Conservation (phyloP, 2,797 vertebrate species). For the Mycteria americana region DNA sequence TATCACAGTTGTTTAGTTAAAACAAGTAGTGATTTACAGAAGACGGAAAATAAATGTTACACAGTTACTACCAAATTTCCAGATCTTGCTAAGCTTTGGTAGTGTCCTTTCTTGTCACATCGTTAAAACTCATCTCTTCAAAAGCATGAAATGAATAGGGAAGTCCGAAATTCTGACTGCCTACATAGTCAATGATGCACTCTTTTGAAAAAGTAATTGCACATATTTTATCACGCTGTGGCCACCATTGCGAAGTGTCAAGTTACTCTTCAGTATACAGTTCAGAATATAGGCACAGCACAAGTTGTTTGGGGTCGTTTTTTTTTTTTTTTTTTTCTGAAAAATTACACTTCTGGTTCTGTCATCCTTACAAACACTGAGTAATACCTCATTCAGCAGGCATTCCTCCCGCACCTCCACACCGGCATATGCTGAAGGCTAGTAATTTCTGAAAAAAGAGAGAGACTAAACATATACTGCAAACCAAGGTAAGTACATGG, state of each 20-base stretch:
- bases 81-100: neutral
- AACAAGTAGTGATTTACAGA: neutral
- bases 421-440: neutral
- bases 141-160: neutral
- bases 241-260: neutral
- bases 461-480: neutral
- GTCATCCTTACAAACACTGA: neutral
- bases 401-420: neutral
- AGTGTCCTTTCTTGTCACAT: neutral
- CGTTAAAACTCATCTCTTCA: neutral
- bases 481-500: neutral
- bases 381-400: neutral
- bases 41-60: neutral
- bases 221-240: neutral
- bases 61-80: neutral
- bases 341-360: neutral
- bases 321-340: neutral
- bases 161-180: neutral
- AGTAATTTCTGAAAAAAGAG: neutral
- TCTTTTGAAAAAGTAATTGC: neutral
- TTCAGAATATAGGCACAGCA: neutral
- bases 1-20: neutral
- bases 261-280: neutral
- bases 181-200: neutral
- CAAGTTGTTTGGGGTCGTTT: no score